Conservation (phyloP, 1,140 invertebrate genomes). For the Chelonus insularis region DNA sequence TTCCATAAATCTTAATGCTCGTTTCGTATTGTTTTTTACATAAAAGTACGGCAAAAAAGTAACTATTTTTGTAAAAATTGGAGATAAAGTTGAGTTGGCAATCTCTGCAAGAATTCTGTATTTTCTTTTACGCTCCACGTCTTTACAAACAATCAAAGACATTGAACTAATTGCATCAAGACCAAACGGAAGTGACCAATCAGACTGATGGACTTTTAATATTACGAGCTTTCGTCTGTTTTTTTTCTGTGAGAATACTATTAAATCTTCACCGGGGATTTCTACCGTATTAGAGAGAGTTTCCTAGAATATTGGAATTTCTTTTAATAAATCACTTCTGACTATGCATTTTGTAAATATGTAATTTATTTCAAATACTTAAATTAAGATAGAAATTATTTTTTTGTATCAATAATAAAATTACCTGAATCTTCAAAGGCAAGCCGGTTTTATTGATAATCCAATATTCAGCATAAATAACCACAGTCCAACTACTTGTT, state of each 20-base stretch:
- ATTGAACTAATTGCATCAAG: slow-evolving; percentile 72
- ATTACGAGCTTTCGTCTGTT: slow-evolving; percentile 66
- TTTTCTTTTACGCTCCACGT: slow-evolving; percentile 66
- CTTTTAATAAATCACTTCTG: no score
- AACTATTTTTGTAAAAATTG: slow-evolving; percentile 80
- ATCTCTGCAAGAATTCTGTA: slow-evolving; percentile 67
- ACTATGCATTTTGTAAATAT: no score
- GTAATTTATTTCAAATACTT: no score
- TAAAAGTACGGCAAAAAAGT: slow-evolving; percentile 84
- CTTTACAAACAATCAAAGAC: slow-evolving; percentile 74
- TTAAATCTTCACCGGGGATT: slow-evolving; percentile 66
- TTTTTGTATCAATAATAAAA: slow-evolving; percentile 3
- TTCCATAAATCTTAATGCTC: slow-evolving; percentile 79
- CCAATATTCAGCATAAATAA: slow-evolving; percentile 86
- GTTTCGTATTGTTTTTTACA: slow-evolving; percentile 74
- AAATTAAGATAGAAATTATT: no score
- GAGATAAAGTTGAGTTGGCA: slow-evolving; percentile 67
- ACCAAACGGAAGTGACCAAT: slow-evolving; percentile 74
- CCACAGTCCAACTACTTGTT: slow-evolving; percentile 66
- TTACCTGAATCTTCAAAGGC: slow-evolving; percentile 76
- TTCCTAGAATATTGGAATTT: slow-evolving; percentile 57
- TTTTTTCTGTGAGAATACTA: slow-evolving; percentile 73
- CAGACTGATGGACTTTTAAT: slow-evolving; percentile 71
- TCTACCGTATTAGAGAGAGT: slow-evolving; percentile 69
- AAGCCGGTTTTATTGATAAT: slow-evolving; percentile 87